These are phyloP conservation scores for Rhamphomyia laevipes DNA, from an alignment of 2,888 invertebrate genomes.

Conservation along the genomic window DNA sequence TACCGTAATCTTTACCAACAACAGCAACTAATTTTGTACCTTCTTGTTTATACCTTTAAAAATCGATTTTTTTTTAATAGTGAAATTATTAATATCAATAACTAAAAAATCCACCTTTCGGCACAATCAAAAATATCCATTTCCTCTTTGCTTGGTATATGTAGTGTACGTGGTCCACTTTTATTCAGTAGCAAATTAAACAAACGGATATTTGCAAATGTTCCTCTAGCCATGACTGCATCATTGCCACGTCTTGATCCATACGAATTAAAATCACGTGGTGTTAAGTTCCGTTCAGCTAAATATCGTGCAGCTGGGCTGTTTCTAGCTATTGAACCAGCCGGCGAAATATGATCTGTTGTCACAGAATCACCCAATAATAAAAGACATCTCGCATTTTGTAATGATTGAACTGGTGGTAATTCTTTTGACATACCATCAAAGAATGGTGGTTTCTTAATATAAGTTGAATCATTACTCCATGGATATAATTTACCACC, in stretches of 20 bases:
- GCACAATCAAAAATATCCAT: slow-evolving; percentile 95
- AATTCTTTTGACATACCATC: slow-evolving; percentile 56
- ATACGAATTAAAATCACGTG: slow-evolving; percentile 95
- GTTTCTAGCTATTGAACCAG: slow-evolving; percentile 91
- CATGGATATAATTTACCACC: slow-evolving; percentile 80
- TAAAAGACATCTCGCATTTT: slow-evolving; percentile 68
- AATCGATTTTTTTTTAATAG: too few species aligned
- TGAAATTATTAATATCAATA: background rate
- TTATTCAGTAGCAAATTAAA: slow-evolving; percentile 76
- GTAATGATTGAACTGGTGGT: slow-evolving; percentile 48
- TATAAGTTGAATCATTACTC: slow-evolving; percentile 85
- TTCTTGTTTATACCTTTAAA: slow-evolving; percentile 54
- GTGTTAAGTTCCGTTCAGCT: slow-evolving; percentile 47
- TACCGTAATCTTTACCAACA: slow-evolving; percentile 96
- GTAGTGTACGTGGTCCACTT: slow-evolving; percentile 74
- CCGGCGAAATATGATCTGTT: slow-evolving; percentile 97
- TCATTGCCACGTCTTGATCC: slow-evolving; percentile 96
- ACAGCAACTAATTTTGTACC: slow-evolving; percentile 69
- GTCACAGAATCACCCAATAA: slow-evolving; percentile 94
- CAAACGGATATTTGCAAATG: slow-evolving; percentile 94
- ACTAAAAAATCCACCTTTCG: slow-evolving; percentile 41
- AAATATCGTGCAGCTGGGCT: slow-evolving; percentile 61
- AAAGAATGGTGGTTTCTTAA: slow-evolving; percentile 94
- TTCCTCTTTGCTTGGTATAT: slow-evolving; percentile 77
- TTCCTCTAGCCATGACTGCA: slow-evolving; percentile 93